These are phyloP conservation scores for Aegithalos caudatus DNA, from an alignment of 2,113 vertebrate species.

Conservation along the genomic window DNA sequence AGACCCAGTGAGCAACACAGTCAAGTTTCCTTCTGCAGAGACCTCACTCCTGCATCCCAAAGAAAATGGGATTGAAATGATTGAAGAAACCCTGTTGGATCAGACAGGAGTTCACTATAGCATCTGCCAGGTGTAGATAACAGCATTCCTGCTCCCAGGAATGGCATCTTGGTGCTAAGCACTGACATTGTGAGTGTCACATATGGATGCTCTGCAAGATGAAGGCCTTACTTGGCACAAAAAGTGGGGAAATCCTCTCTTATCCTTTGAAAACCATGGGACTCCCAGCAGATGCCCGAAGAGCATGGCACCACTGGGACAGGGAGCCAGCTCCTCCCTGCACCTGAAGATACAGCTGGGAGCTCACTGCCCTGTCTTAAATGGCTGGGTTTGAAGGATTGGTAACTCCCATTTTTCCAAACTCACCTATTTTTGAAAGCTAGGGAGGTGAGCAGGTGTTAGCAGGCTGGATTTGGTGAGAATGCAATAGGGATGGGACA, in stretches of 20 bases:
- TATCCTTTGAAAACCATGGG: neutral
- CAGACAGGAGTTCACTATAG: conserved; percentile 77
- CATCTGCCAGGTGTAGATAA: conserved; percentile 77
- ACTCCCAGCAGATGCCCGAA: neutral
- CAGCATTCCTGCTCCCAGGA: neutral
- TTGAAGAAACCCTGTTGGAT: conserved; percentile 53
- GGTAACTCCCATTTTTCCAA: neutral
- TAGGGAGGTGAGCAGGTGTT: neutral
- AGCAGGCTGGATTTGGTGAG: neutral
- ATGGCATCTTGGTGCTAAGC: neutral
- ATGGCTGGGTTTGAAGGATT: neutral
- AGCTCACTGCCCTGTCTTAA: neutral
- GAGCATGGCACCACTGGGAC: neutral
- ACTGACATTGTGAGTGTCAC: accelerated
- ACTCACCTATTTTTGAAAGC: neutral
- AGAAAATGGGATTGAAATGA: conserved; percentile 64
- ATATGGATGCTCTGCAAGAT: neutral
- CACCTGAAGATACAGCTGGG: accelerated
- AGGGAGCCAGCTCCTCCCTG: neutral
- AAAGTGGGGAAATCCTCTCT: neutral
- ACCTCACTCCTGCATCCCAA: conserved; percentile 65
- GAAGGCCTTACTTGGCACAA: neutral
- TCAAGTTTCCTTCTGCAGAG: conserved; percentile 63
- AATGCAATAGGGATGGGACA: neutral
- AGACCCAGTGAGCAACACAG: conserved; percentile 58